Conservation (phyloP, 2,888 invertebrate genomes). For the Limnephilus lunatus region DNA sequence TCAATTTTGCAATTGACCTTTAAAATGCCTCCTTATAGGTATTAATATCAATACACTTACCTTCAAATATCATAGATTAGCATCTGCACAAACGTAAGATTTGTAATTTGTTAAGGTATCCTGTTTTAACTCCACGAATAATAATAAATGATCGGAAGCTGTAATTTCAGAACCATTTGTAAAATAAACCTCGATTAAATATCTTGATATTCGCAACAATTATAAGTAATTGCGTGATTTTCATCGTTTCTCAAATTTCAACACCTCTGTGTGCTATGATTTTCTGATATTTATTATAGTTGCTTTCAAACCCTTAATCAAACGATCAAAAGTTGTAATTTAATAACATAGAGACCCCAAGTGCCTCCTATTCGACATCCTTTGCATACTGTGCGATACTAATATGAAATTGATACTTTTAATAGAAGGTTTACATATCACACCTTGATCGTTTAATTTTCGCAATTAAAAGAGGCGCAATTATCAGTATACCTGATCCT, state of each 20-base stretch:
- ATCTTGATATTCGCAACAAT: background rate
- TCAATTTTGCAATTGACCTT: background rate
- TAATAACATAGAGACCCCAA: background rate
- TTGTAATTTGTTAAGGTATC: background rate
- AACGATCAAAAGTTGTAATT: background rate
- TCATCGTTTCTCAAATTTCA: constrained; percentile 16
- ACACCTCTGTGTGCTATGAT: constrained; percentile 34
- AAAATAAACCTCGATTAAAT: background rate
- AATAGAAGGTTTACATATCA: constrained; percentile 18
- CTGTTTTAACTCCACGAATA: background rate
- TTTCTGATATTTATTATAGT: constrained; percentile 4
- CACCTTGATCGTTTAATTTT: background rate
- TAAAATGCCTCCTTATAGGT: background rate
- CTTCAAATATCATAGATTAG: background rate
- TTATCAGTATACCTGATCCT: background rate
- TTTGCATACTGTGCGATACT: background rate
- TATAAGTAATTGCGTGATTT: background rate
- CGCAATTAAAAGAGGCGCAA: background rate
- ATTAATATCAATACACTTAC: background rate
- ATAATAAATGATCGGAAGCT: background rate
- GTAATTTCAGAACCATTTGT: background rate
- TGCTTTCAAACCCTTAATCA: constrained; percentile 7
- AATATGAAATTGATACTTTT: background rate
- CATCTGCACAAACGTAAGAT: background rate
- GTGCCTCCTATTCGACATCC: background rate